A percentile compares a stretch with the other conserved stretches of the same genome.
phyloP scores from a whole-genome alignment of 2,797 vertebrate genomes.

The Amphiprion clarkii region DNA sequence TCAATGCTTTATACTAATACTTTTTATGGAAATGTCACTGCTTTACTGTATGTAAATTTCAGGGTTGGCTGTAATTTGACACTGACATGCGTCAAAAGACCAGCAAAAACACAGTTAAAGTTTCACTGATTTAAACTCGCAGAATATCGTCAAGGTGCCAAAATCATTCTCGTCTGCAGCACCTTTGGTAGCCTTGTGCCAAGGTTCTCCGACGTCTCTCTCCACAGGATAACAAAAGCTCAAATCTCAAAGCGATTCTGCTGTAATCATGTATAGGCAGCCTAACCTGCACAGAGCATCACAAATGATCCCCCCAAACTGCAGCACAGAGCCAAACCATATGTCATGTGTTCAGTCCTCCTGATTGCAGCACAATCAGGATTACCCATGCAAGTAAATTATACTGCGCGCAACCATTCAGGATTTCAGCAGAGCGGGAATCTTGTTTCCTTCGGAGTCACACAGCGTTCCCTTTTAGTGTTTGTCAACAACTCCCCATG shows the following conservation, averaged over 20 bases:
- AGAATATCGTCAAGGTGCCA: neutral
- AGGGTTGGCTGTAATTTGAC: neutral
- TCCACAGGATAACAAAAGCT: conserved; percentile 5
- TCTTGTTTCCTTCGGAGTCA: conserved; percentile 17
- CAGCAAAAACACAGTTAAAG: neutral
- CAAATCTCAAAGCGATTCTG: conserved; percentile 5
- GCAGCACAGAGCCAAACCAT: conserved; percentile 33
- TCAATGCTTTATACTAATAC: neutral
- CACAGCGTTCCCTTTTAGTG: neutral
- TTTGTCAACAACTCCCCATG: conserved; percentile 43
- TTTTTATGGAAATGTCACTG: neutral
- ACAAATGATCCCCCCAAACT: conserved; percentile 54
- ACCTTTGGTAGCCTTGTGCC: neutral
- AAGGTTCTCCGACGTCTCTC: neutral
- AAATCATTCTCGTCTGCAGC: neutral
- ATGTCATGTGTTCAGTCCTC: conserved; percentile 43
- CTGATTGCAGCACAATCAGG: conserved; percentile 42
- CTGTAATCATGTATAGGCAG: conserved; percentile 24
- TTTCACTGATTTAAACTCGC: conserved; percentile 3
- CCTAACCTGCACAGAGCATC: conserved; percentile 34
- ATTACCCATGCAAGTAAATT: conserved; percentile 46
- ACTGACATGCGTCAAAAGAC: conserved; percentile 14
- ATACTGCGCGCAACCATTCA: conserved; percentile 26
- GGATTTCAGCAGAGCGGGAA: conserved; percentile 31
- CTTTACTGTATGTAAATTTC: neutral